Base-by-base conservation (phyloP, 2,888 invertebrate species). In the Ennomos fuscantarius region DNA sequence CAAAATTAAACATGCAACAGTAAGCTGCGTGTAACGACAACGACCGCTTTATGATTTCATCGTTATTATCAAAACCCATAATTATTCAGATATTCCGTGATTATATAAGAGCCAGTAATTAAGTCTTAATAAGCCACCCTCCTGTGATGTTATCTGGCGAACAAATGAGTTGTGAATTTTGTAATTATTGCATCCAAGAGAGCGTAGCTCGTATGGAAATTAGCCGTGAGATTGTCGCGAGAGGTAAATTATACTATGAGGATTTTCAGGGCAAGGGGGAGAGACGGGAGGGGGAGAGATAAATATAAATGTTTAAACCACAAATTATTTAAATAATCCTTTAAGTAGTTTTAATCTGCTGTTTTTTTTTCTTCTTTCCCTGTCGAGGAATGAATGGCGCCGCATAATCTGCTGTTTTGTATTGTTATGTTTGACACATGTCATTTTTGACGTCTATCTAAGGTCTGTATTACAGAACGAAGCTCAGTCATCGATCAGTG, bases 111-210 rank as follows among this genome's bases (percentile, higher is more conserved):
- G 65, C 59, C 67, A 73, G 76, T 79, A 73, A 81, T 80, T 79
- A 79, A 72, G 69, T 75, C 71, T 72, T 80, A 87, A 86, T 85
- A 81, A 83, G 62, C 65, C 63, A 73, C 71, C 58, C 58, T 66
- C 72, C 73, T 69, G 69, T 66, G 78, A 78, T 78, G 73, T 71
- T 81, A 84, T 82, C 79, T 74, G 57, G 62, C 62, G 70, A 75
- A 72, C 76, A 82, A 86, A 86, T 85, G 79, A 83, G 81, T 83
- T 83, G 79, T 78, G 77, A 82, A 78, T 82, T 79, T 82, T 76
- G 73, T 73, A 78, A 84, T 85, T 79, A 85, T 69, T 71, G 76
- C 71, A 74, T 68, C 66, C 79, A 78, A 66, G 82, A 82, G 82
- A 86, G 81, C 85, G 84, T 84, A 64, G 73, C 74, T 60, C 47